Base-by-base conservation (phyloP, 2,113 vertebrate species). In the Eptesicus fuscus region DNA sequence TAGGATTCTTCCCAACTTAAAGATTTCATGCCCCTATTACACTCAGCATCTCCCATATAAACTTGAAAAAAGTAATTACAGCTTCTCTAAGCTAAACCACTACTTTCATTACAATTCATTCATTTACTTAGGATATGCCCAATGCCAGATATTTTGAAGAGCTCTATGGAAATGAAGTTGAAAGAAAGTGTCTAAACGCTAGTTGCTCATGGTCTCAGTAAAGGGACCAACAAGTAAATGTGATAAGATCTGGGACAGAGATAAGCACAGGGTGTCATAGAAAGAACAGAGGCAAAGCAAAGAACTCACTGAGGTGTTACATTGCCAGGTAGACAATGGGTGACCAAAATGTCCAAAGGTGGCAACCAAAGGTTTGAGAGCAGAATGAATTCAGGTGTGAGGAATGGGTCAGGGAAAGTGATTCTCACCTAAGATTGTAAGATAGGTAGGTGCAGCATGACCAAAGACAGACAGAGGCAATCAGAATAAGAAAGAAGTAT, bases 41-140 rank as follows among this genome's bases (percentile, higher is more conserved):
- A 90, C 47, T 56, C 84, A 94, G 40, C 17, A 71, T 83, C 53
- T 90, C 80, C n/a, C 42, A 51, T 25, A 51, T 28, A 59, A 82
- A 69, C 37, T 91, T 94, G 67, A 87, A 92, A 83, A 77, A 69
- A 86, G 47, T 65, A 86, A 85, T 85, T 49, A 90, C 61, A 40
- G 35, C 22, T 74, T 14, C 25, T 2, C 4, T 74, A 5, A 63
- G 73, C 14, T 49, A 83, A 76, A 74, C 13, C 51, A 77, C 32
- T 20, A 80, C 49, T 95, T 42, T 56, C 59, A 78, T 93, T n/a
- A 76, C 7, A 87, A 12, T 51, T 8, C 5, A 67, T 77, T 78
- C 70, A 59, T 78, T 83, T 91, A 51, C n/a, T 69, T 69, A 37
- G 17, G 3, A 35, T 9, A 32, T 12, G 3, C 13, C 16, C 35